These are phyloP conservation scores for Ephydatia muelleri DNA, from an alignment of 37 sponge, comb jelly and placozoan species.

Conservation along the genomic window DNA sequence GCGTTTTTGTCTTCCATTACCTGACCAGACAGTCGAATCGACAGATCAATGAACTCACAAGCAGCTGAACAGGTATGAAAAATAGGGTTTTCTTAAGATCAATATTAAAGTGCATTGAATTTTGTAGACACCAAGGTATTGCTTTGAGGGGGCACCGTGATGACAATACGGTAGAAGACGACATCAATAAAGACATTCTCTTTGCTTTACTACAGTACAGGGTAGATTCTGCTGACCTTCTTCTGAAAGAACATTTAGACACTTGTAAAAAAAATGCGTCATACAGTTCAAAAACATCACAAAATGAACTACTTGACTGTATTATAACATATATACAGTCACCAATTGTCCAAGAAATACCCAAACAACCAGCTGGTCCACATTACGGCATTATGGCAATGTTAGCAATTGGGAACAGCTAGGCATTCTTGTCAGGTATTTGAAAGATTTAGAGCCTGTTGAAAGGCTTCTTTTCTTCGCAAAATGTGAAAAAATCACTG, in stretches of 20 bases:
- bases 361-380: conserved; percentile 6
- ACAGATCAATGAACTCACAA: not conserved
- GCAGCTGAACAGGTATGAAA: not conserved
- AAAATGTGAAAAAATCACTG: not conserved
- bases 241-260: conserved; percentile 30
- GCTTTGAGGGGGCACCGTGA: conserved; percentile 51
- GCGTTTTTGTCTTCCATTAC: too few species aligned
- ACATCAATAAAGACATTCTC: conserved; percentile 33
- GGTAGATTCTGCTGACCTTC: conserved; percentile 29
- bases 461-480: conserved; percentile 8
- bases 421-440: conserved; percentile 19
- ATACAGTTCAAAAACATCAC: conserved; percentile 8
- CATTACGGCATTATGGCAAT: not conserved
- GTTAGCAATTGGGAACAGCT: conserved; percentile 26
- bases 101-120: conserved; percentile 25
- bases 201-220: conserved; percentile 26
- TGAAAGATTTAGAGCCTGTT: conserved; percentile 49
- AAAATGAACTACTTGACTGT: conserved; percentile 41
- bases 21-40: not conserved
- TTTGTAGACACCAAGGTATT: conserved; percentile 37
- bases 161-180: conserved; percentile 18
- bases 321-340: conserved; percentile 2
- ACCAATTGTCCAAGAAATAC: not conserved
- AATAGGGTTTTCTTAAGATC: conserved; percentile 15
- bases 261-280: conserved; percentile 30